Evolutionary conservation across 2,113 vertebrate genomes (phyloP).

Genomic region (Boulengeromyrus knoepffleri): DNA sequence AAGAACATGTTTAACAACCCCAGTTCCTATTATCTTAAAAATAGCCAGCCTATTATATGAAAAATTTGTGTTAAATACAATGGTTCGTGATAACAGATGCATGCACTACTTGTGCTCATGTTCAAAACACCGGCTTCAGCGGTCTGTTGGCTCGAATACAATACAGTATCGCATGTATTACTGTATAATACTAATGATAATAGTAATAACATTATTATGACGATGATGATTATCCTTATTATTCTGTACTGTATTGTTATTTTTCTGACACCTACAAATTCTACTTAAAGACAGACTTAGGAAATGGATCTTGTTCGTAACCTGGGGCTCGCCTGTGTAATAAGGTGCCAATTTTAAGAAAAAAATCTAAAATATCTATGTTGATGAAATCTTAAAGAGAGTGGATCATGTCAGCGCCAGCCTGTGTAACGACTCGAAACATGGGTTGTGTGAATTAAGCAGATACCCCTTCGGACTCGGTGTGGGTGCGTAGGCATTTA

Average conservation of each 20-base stretch:
- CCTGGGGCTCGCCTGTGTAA: background rate
- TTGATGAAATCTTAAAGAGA: background rate
- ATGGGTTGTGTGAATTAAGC: background rate
- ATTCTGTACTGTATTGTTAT: background rate
- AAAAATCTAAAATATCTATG: background rate
- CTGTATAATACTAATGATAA: background rate
- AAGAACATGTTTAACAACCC: background rate
- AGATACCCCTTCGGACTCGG: background rate
- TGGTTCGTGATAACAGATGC: background rate
- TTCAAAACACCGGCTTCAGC: background rate
- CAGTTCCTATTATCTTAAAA: background rate
- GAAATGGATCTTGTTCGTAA: background rate
- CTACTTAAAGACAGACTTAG: background rate
- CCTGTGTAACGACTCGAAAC: background rate
- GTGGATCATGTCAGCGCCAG: background rate
- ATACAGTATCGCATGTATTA: background rate
- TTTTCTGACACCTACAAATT: background rate
- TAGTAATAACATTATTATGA: background rate
- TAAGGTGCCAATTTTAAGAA: background rate
- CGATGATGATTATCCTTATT: background rate
- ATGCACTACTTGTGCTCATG: background rate
- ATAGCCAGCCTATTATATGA: background rate
- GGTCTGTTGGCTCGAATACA: background rate
- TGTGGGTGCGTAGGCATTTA: background rate
- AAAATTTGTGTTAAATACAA: background rate